Conservation (phyloP, 2,113 vertebrate species). For the Crotophaga sulcirostris region DNA sequence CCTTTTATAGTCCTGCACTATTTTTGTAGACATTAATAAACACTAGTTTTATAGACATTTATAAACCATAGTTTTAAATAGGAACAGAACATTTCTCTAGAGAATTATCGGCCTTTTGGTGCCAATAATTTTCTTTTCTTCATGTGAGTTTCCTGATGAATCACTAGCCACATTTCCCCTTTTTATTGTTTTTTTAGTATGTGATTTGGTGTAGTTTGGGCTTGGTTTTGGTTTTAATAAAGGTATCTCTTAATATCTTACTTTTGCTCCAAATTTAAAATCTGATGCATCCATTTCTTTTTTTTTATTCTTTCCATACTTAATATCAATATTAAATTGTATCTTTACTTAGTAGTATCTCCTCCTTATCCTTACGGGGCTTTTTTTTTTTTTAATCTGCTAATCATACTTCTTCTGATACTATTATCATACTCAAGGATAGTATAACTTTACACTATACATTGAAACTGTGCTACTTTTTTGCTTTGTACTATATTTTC, state of each 20-base stretch:
- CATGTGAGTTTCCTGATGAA: not conserved
- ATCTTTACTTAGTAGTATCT: not conserved
- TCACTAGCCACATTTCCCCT: not conserved
- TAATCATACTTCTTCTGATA: not conserved
- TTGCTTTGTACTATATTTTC: not conserved
- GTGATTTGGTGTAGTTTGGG: not conserved
- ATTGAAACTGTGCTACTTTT: not conserved
- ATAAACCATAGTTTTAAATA: not conserved
- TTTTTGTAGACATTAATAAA: not conserved
- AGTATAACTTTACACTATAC: not conserved
- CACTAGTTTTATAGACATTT: not conserved
- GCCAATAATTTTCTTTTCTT: not conserved
- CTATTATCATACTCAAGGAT: not conserved
- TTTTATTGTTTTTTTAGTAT: not conserved
- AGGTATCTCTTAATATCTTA: not conserved
- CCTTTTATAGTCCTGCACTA: not conserved
- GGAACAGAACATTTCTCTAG: not conserved
- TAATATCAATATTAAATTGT: not conserved
- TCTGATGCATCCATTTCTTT: fast-evolving
- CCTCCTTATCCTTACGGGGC: not conserved
- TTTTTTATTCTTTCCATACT: not conserved
- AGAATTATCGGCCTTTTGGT: not conserved
- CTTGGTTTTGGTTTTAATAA: not conserved
- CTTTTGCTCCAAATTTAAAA: not conserved
- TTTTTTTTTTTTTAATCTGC: not conserved